Percentiles rank a stretch among this genome's conserved stretches.
phyloP scores from a whole-genome alignment of 2,797 vertebrate genomes.

The Macropus fuliginosus region DNA sequence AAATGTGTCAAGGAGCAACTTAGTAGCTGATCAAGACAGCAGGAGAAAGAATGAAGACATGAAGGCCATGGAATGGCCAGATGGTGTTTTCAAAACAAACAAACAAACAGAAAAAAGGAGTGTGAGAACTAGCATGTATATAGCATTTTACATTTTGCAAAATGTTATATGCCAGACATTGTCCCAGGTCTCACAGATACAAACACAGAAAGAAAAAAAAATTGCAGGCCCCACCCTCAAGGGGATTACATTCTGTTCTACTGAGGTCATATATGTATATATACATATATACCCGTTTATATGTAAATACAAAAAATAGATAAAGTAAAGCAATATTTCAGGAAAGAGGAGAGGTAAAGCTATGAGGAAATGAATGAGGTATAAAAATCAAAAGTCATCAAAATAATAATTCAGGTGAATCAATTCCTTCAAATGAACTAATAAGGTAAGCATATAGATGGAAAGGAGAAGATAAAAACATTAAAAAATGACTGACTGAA shows the following conservation, averaged over 20 bases:
- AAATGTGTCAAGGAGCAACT: background rate
- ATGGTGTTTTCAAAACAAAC: background rate
- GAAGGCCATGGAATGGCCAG: background rate
- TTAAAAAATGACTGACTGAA: background rate
- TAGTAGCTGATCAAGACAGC: background rate
- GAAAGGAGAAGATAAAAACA: background rate
- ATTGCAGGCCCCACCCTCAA: background rate
- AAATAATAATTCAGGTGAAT: background rate
- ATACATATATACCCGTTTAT: background rate
- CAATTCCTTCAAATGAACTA: background rate
- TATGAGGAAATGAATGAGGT: background rate
- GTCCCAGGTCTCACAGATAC: background rate
- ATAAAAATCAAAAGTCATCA: background rate
- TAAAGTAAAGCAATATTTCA: background rate
- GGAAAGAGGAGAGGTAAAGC: background rate
- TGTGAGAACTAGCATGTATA: background rate
- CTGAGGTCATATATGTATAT: background rate
- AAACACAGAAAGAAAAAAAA: background rate
- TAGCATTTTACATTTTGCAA: background rate
- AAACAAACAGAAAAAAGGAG: background rate
- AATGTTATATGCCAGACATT: background rate
- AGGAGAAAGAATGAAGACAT: conserved; percentile 42
- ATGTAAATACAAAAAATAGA: background rate
- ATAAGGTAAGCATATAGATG: background rate
- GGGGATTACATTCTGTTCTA: background rate